Percentiles rank a stretch among this genome's conserved stretches.
These are phyloP conservation scores for Zootermopsis nevadensis DNA, from an alignment of 2,888 invertebrate genomes.

Conservation along the genomic window DNA sequence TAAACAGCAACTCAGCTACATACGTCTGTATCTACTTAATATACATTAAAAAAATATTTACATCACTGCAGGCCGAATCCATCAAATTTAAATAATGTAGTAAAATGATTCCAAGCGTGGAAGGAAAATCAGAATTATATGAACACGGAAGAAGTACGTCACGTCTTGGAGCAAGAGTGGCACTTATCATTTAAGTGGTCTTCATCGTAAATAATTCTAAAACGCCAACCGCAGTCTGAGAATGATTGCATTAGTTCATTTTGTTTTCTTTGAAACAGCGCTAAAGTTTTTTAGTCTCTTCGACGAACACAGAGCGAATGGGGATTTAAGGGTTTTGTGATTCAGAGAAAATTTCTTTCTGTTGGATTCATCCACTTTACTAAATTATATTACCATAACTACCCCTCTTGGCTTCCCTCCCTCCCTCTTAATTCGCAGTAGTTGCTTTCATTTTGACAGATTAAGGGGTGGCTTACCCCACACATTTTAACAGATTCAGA, in stretches of 20 bases:
- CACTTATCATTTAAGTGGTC: not conserved
- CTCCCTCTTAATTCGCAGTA: not conserved
- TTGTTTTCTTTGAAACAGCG: not conserved
- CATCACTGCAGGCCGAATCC: too few species aligned
- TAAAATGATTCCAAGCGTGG: too few species aligned
- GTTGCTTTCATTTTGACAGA: not conserved
- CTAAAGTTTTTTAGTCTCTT: constrained; percentile 8
- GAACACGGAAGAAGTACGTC: too few species aligned
- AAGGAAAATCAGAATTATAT: too few species aligned
- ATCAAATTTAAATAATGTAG: too few species aligned
- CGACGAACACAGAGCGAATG: not conserved
- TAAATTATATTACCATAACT: not conserved
- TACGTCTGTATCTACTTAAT: too few species aligned
- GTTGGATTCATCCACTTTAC: not conserved
- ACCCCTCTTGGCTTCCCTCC: not conserved
- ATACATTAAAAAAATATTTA: too few species aligned
- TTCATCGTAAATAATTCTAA: not conserved
- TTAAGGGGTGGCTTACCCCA: not conserved
- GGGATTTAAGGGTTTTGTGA: not conserved
- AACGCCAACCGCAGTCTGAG: not conserved
- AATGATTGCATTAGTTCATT: not conserved
- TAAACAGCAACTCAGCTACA: too few species aligned
- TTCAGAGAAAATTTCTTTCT: not conserved
- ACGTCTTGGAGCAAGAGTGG: not conserved
- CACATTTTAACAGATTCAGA: not conserved